These are phyloP conservation scores for Cantharis rufa DNA, from an alignment of 2,888 invertebrate genomes.

Conservation along the genomic window DNA sequence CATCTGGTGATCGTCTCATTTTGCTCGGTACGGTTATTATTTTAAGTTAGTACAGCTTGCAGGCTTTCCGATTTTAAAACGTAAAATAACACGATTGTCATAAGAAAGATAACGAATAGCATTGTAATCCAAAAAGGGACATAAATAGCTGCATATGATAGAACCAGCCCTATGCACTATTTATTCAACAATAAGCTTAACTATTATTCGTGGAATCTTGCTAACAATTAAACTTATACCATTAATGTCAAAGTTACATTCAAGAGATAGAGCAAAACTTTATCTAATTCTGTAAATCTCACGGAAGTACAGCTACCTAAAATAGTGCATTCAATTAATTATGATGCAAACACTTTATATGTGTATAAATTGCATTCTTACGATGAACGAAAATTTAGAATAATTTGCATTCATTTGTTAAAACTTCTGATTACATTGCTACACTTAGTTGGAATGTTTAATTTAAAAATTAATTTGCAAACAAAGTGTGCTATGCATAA, in stretches of 20 bases:
- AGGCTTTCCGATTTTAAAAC: not conserved
- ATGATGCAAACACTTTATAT: slow-evolving; percentile 16
- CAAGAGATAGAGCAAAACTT: slow-evolving; percentile 30
- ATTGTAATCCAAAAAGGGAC: not conserved
- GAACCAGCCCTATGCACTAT: slow-evolving; percentile 3
- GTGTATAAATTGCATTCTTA: slow-evolving; percentile 10
- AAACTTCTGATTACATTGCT: not conserved
- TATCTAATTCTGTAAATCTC: slow-evolving; percentile 33
- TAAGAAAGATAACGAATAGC: not conserved
- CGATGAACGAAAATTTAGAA: not conserved
- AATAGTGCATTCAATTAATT: slow-evolving; percentile 33
- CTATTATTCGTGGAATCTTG: slow-evolving; percentile 27
- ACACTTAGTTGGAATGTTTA: not conserved
- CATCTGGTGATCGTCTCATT: not conserved
- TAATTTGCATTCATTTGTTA: not conserved
- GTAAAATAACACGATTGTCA: not conserved
- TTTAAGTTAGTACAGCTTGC: too few species aligned
- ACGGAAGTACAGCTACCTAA: slow-evolving; percentile 19
- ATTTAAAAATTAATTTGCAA: not conserved
- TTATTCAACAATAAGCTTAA: slow-evolving; percentile 10
- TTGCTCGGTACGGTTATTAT: not conserved
- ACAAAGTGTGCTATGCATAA: not conserved
- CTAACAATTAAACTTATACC: slow-evolving; percentile 39
- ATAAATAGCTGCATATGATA: slow-evolving; percentile 11
- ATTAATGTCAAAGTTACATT: slow-evolving; percentile 39